phyloP scores from a whole-genome alignment of 2,888 invertebrate genomes.

The Leptarthrus brevirostris region DNA sequence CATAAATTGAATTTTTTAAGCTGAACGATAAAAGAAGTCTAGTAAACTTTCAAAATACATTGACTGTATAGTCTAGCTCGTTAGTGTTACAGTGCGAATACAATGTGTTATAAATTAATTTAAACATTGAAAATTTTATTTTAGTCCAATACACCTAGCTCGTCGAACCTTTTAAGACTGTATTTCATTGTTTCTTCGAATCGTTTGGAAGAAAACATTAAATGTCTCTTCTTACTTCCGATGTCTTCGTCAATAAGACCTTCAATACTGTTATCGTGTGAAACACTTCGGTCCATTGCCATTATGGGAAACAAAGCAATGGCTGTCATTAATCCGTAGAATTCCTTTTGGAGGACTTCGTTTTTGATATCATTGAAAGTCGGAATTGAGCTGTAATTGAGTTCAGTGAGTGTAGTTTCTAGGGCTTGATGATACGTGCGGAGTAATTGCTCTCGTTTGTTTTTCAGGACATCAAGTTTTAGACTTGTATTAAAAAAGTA shows the following conservation, averaged over 20 bases:
- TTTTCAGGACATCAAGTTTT: conserved; percentile 59
- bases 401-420: conserved; percentile 56
- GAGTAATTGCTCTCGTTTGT: conserved; percentile 59
- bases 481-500: conserved; percentile 66
- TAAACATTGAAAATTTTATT: too few species aligned
- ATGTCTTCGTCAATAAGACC: conserved; percentile 59
- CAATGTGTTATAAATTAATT: too few species aligned
- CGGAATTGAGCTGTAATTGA: conserved; percentile 58
- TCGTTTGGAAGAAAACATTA: conserved; percentile 60
- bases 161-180: conserved; percentile 60
- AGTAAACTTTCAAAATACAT: too few species aligned
- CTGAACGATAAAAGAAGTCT: too few species aligned
- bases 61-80: too few species aligned
- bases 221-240: conserved; percentile 57
- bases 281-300: conserved; percentile 59
- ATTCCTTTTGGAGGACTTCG: conserved; percentile 61
- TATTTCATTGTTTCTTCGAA: conserved; percentile 59
- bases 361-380: conserved; percentile 58
- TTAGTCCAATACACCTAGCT: conserved; percentile 59
- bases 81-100: too few species aligned
- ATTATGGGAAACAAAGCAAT: conserved; percentile 59
- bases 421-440: conserved; percentile 59
- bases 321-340: conserved; percentile 60
- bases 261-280: conserved; percentile 60
- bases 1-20: too few species aligned